Base-by-base conservation (phyloP, 2,888 invertebrate species). In the Diplolepis rosae region DNA sequence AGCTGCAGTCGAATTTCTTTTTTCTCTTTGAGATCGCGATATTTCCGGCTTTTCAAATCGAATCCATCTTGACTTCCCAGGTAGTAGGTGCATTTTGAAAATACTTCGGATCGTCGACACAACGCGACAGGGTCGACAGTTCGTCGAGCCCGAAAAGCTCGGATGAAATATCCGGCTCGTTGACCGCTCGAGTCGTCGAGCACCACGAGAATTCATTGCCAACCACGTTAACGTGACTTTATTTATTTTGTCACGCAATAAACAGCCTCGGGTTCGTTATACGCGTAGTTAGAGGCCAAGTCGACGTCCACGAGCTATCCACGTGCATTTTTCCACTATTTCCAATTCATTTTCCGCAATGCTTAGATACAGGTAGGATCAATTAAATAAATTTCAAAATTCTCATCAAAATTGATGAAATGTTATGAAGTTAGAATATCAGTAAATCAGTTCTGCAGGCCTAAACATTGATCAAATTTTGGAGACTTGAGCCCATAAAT, bases 171-270 rank as follows among this genome's bases (percentile, higher is more conserved):
- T 61, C 24, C 56, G 56, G 56, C 56, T 61, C 56, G 56, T 61
- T 61, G 56, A 61, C 56, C 56, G 56, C 56, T 61, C 39, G 39
- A 35, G 22, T 61, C 56, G 24, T 35, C 56, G 24, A 56, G 35
- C 56, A 61, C 39, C 56, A 61, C 22, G 32, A 22, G 56, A 61
- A 39, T 61, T 61, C 56, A 61, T 39, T 61, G 56, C 56, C 56
- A 61, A 61, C 22, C 56, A 35, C 56, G 56, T 61, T 61, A 24
- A 61, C 56, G 56, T 35, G 32, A 24, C 56, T 61, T 61, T 61
- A 61, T 61, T 61, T 61, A 61, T 61, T 61, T 39, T 61, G 56
- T 61, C 56, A 61, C 56, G 56, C 56, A 61, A 61, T 61, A 61
- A 61, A 61, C 56, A 61, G 56, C 56, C 56, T 39, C 56, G 56